Conservation (phyloP, 1,140 invertebrate genomes). For the Megathymus violae region DNA sequence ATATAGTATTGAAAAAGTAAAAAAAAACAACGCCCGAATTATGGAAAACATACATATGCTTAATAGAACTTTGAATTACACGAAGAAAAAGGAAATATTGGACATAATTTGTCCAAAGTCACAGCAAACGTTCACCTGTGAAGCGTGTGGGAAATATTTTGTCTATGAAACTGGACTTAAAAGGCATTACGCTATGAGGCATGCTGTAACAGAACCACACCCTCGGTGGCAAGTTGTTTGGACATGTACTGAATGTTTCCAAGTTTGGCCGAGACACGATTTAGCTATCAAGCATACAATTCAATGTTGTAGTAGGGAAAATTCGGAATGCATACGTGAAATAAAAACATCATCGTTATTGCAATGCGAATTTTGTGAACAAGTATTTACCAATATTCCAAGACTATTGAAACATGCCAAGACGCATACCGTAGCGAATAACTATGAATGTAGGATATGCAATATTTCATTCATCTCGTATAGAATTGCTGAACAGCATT, state of each 20-base stretch:
- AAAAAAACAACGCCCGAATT: constrained; percentile 76
- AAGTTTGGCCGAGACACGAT: constrained; percentile 74
- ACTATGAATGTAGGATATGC: constrained; percentile 76
- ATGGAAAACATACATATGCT: constrained; percentile 80
- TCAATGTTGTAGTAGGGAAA: constrained; percentile 57
- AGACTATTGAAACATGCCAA: constrained; percentile 69
- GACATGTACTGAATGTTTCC: constrained; percentile 76
- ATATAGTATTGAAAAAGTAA: constrained; percentile 75
- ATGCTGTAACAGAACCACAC: constrained; percentile 55
- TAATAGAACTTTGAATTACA: constrained; percentile 74
- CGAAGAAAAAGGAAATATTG: constrained; percentile 72
- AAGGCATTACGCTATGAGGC: constrained; percentile 62
- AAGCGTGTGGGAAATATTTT: constrained; percentile 73
- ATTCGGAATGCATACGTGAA: constrained; percentile 56
- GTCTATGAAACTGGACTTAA: constrained; percentile 73
- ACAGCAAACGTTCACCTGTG: constrained; percentile 61
- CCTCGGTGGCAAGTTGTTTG: constrained; percentile 76
- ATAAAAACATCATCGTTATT: constrained; percentile 69
- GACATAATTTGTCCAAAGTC: constrained; percentile 61
- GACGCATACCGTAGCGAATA: constrained; percentile 61
- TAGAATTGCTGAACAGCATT: constrained; percentile 71
- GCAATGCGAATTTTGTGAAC: constrained; percentile 79
- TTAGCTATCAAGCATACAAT: constrained; percentile 61
- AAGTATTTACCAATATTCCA: constrained; percentile 75
- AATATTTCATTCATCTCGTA: constrained; percentile 65